Evolutionary conservation across 92 coral and sea anemone genomes (phyloP).

Genomic region (Umimayanthus chanpuru): DNA sequence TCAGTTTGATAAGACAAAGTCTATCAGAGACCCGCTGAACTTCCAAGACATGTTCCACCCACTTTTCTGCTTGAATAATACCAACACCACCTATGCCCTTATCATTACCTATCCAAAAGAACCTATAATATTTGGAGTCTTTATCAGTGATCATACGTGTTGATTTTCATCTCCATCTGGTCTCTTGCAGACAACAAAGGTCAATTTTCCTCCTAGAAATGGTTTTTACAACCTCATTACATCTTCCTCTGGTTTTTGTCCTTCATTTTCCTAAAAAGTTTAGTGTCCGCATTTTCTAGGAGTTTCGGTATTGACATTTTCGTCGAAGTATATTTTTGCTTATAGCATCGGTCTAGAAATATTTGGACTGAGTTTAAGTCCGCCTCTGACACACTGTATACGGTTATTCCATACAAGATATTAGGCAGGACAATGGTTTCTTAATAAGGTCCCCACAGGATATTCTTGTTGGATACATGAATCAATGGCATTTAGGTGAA

Average conservation of each 20-base stretch:
- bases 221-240: slow-evolving; percentile 43
- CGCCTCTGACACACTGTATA: too few relatives aligned
- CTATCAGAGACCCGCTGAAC: too few relatives aligned
- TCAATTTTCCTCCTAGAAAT: slow-evolving; percentile 22
- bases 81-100: slow-evolving; percentile 39
- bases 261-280: too few relatives aligned
- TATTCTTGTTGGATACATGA: neutral
- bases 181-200: slow-evolving; percentile 42
- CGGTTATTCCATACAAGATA: too few relatives aligned
- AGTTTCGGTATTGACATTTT: too few relatives aligned
- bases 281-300: too few relatives aligned
- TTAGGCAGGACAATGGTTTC: neutral
- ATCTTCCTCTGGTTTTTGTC: slow-evolving; percentile 39
- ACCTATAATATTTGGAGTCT: slow-evolving; percentile 19
- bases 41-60: slow-evolving; percentile 44
- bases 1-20: too few relatives aligned
- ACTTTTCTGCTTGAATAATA: slow-evolving; percentile 37
- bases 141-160: slow-evolving; percentile 34
- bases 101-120: slow-evolving; percentile 51
- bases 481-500: neutral
- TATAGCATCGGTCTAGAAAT: too few relatives aligned
- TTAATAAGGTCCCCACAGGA: neutral
- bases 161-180: slow-evolving; percentile 46
- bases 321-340: too few relatives aligned
- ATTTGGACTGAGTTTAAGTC: too few relatives aligned